phyloP scores from a whole-genome alignment of 2,888 invertebrate genomes.

The Criorhina ranunculi region DNA sequence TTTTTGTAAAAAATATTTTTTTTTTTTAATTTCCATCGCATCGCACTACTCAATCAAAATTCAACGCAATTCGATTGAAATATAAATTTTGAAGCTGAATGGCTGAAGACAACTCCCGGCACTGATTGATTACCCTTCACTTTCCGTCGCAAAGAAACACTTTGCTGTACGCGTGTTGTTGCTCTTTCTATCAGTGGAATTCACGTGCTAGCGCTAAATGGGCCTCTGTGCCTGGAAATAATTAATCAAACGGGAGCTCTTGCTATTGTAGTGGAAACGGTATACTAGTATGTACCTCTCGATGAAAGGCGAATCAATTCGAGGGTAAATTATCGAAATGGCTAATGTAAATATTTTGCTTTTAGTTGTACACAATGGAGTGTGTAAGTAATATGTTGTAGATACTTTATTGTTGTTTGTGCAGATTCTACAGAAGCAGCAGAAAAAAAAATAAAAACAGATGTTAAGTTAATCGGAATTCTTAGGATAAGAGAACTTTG shows the following conservation, averaged over 20 bases:
- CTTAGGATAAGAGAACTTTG: too few species aligned
- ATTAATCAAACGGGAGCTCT: background rate
- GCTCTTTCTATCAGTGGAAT: background rate
- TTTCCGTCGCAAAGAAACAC: conserved; percentile 17
- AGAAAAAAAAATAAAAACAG: background rate
- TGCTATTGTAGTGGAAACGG: too few species aligned
- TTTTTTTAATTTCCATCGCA: conserved; percentile 8
- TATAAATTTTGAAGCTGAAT: conserved; percentile 43
- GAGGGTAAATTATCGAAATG: conserved; percentile 19
- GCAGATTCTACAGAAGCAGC: background rate
- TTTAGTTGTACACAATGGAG: conserved; percentile 1
- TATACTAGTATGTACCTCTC: conserved; percentile 6
- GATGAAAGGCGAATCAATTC: background rate
- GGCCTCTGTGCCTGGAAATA: conserved; percentile 21
- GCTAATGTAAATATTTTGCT: conserved; percentile 31
- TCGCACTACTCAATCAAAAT: conserved; percentile 54
- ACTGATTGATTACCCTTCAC: conserved; percentile 57
- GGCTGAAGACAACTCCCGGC: conserved; percentile 17
- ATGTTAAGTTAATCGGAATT: background rate
- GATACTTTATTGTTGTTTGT: background rate
- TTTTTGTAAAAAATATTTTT: background rate
- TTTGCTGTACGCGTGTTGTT: background rate
- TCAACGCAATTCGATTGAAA: conserved; percentile 39
- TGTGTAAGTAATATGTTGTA: background rate
- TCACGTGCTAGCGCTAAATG: conserved; percentile 38